phyloP scores from a whole-genome alignment of 2,888 invertebrate genomes.

The Mycalesis mineus region DNA sequence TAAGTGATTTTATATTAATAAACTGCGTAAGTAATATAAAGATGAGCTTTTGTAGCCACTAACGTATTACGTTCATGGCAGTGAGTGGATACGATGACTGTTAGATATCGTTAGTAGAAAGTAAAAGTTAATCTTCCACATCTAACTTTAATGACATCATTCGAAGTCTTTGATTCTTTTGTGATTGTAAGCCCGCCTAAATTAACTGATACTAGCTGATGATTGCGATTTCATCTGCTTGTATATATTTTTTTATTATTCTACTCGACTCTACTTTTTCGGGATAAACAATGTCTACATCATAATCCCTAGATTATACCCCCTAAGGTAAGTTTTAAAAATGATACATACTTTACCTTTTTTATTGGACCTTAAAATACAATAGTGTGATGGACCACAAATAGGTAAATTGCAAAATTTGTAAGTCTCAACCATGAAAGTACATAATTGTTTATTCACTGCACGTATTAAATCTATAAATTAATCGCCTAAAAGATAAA shows the following conservation, averaged over 20 bases:
- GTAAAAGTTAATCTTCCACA: constrained; percentile 7
- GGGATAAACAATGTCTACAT: no score
- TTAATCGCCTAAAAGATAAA: constrained; percentile 25
- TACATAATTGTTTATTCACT: constrained; percentile 2
- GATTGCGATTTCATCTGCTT: no score
- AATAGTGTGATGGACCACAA: no score
- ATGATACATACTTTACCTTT: no score
- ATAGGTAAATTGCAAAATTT: not conserved
- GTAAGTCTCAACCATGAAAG: not conserved
- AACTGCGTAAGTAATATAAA: no score
- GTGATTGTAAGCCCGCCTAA: not conserved
- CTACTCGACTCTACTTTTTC: no score
- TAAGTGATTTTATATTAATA: no score
- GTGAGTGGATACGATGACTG: constrained; percentile 2
- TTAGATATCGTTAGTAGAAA: constrained; percentile 1
- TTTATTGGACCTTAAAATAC: no score
- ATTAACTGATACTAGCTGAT: not conserved
- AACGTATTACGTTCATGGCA: not conserved
- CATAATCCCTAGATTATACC: no score
- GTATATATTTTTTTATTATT: no score
- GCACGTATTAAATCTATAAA: constrained; percentile 18
- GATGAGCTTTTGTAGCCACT: no score
- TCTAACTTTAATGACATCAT: not conserved
- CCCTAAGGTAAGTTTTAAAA: no score
- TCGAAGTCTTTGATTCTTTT: not conserved